Conservation (phyloP, 2,888 invertebrate species). For the Mechanitis mazaeus region DNA sequence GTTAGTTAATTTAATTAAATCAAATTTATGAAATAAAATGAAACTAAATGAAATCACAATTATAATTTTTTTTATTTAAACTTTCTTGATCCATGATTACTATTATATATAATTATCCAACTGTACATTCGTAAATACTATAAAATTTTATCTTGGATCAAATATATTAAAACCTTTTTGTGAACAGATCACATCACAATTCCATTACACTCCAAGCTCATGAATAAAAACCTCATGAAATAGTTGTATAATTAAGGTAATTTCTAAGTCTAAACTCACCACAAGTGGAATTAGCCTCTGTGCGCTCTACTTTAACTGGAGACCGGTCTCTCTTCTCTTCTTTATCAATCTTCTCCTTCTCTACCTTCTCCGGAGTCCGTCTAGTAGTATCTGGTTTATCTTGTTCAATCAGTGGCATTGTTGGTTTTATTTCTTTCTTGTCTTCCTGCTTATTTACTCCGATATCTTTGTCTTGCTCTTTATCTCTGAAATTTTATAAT, state of each 20-base stretch:
- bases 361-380: slow-evolving; percentile 41
- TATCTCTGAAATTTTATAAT: slow-evolving; percentile 41
- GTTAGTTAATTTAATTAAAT: too few relatives aligned
- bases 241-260: not conserved
- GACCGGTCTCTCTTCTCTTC: slow-evolving; percentile 36
- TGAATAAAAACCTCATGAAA: not conserved
- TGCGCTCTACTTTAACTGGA: slow-evolving; percentile 40
- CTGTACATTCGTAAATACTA: too few relatives aligned
- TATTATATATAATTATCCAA: too few relatives aligned
- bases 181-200: too few relatives aligned
- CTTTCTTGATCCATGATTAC: too few relatives aligned
- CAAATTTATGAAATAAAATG: too few relatives aligned
- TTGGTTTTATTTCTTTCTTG: slow-evolving; percentile 19
- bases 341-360: slow-evolving; percentile 24
- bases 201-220: not conserved
- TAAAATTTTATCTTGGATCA: too few relatives aligned
- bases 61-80: too few relatives aligned
- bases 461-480: slow-evolving; percentile 36
- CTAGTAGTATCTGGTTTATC: slow-evolving; percentile 47
- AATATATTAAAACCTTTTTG: too few relatives aligned
- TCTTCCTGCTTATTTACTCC: slow-evolving; percentile 33
- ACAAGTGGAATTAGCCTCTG: slow-evolving; percentile 63
- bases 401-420: slow-evolving; percentile 22
- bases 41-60: too few relatives aligned
- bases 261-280: slow-evolving; percentile 40